Evolutionary conservation across 2,888 invertebrate species (phyloP).

Genomic region (Caenorhabditis sulstoni): DNA sequence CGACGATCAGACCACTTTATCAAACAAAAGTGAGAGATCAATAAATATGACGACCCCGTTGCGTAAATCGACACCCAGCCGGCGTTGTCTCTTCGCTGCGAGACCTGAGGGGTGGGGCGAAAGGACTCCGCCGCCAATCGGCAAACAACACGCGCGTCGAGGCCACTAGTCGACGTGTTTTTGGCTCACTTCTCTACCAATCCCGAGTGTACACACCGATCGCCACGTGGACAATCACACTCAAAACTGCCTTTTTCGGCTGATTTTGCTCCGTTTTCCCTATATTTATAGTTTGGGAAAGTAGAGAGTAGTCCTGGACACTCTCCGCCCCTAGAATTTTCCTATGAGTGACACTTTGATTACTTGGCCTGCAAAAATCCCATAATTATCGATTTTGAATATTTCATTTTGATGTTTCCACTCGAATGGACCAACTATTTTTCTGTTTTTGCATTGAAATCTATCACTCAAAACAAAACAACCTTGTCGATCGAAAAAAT

Average conservation of each 20-base stretch:
- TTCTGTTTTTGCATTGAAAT: too few relatives aligned
- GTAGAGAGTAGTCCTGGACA: too few relatives aligned
- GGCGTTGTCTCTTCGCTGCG: constrained; percentile 34
- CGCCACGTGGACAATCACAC: constrained; percentile 28
- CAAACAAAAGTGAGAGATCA: constrained; percentile 30
- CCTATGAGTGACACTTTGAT: too few relatives aligned
- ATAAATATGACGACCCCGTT: constrained; percentile 11
- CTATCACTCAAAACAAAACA: not conserved
- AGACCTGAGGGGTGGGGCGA: constrained; percentile 38
- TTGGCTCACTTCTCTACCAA: constrained; percentile 50
- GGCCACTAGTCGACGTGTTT: constrained; percentile 42
- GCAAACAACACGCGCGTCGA: constrained; percentile 38
- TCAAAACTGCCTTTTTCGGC: not conserved
- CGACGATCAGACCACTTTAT: not conserved
- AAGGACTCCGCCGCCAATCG: constrained; percentile 24
- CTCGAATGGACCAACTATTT: not conserved
- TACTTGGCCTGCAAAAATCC: not conserved
- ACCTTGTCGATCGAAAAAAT: not conserved
- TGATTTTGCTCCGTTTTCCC: constrained; percentile 30
- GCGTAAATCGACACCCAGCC: constrained; percentile 36
- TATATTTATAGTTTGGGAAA: not conserved
- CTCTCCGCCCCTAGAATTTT: too few relatives aligned
- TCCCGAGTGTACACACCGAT: constrained; percentile 36
- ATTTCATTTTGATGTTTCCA: not conserved
- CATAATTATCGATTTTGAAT: too few relatives aligned